Evolutionary conservation across 2,888 invertebrate genomes (phyloP).

Genomic region (Eupithecia subfuscata): DNA sequence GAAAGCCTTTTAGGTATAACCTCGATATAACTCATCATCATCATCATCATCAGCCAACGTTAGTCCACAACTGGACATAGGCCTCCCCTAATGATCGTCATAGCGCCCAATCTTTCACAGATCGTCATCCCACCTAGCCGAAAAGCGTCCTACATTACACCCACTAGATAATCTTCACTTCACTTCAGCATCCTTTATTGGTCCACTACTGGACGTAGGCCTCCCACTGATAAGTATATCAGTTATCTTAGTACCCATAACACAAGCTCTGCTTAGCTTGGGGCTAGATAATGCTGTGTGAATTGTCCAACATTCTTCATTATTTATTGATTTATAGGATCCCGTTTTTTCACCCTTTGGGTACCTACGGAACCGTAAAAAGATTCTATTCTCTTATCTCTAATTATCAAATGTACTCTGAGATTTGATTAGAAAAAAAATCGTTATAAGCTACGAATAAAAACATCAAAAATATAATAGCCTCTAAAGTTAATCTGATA

Average conservation of each 20-base stretch:
- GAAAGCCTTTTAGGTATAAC: neutral
- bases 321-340: no score
- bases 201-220: no score
- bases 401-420: neutral
- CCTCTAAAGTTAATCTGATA: constrained; percentile 1
- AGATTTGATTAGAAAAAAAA: neutral
- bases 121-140: neutral
- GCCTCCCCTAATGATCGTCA: neutral
- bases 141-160: no score
- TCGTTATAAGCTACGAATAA: neutral
- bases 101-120: neutral
- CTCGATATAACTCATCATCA: neutral
- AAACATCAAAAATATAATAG: constrained; percentile 7
- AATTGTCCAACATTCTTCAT: no score
- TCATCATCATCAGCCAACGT: neutral
- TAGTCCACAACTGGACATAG: neutral
- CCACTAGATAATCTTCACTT: no score
- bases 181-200: no score
- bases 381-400: neutral
- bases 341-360: no score
- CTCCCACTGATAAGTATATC: no score
- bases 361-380: no score
- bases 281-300: no score
- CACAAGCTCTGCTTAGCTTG: no score
- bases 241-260: no score